A percentile compares a stretch with the other conserved stretches of the same genome.
Conservation (phyloP, 2,888 invertebrate species). For the Heliconius cydno region DNA sequence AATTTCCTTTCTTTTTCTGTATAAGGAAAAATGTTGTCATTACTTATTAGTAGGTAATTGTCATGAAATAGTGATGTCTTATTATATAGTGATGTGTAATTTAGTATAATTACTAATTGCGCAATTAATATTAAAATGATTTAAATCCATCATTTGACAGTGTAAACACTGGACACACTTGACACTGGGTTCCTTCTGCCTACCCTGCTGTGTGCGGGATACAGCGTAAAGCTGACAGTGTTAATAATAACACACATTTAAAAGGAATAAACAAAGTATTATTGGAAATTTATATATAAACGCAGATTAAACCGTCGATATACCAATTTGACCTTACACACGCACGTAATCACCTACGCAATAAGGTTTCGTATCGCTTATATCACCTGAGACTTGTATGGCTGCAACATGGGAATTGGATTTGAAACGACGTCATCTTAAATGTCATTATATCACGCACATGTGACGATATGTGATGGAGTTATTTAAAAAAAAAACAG, state of each 20-base stretch:
- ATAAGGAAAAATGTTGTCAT: neutral
- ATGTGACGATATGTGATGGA: constrained; percentile 53
- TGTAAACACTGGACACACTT: too few species aligned
- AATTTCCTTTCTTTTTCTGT: neutral
- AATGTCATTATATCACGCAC: constrained; percentile 68
- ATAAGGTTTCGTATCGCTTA: constrained; percentile 69
- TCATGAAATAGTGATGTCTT: neutral
- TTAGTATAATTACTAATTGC: neutral
- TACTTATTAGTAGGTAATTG: neutral
- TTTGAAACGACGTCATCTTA: constrained; percentile 70
- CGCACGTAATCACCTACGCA: constrained; percentile 59
- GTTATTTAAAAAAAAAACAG: constrained; percentile 11
- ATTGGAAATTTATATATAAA: constrained; percentile 10
- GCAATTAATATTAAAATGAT: neutral
- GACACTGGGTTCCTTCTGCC: too few species aligned
- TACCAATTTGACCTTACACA: constrained; percentile 38
- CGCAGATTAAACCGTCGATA: constrained; percentile 28
- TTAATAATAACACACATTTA: neutral
- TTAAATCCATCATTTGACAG: neutral
- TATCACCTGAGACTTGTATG: constrained; percentile 66
- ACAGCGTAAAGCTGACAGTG: neutral
- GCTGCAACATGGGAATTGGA: constrained; percentile 73
- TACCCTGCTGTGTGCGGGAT: too few species aligned
- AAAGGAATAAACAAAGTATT: neutral
- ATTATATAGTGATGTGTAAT: constrained; percentile 2